Evolutionary conservation across 2,888 invertebrate species (phyloP).

Genomic region (Cheilosia pagana): DNA sequence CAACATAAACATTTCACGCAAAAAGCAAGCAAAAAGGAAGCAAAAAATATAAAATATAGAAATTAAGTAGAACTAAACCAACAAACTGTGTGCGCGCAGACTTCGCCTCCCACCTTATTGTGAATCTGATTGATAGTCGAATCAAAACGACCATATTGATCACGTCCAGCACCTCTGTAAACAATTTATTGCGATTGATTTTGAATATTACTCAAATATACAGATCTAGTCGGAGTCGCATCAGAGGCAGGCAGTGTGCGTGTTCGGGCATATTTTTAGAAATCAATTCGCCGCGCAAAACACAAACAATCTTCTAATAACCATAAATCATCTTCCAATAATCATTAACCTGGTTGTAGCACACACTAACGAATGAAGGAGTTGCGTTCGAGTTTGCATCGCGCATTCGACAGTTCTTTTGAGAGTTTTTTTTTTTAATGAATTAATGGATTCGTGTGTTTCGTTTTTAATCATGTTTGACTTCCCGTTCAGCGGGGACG

Average conservation of each 20-base stretch:
- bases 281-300: slow-evolving; percentile 44
- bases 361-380: slow-evolving; percentile 15
- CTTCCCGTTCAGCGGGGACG: background rate
- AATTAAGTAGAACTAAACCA: background rate
- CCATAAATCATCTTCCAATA: slow-evolving; percentile 66
- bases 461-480: slow-evolving; percentile 11
- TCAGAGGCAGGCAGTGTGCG: background rate
- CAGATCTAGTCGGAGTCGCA: background rate
- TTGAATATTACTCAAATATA: slow-evolving; percentile 23
- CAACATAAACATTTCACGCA: background rate
- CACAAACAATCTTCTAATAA: slow-evolving; percentile 59
- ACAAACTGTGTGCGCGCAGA: background rate
- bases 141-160: slow-evolving; percentile 36
- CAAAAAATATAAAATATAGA: background rate
- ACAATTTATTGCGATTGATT: slow-evolving; percentile 47
- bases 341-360: slow-evolving; percentile 67
- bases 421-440: slow-evolving; percentile 10
- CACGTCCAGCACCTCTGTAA: slow-evolving; percentile 42
- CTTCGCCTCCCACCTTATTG: slow-evolving; percentile 7
- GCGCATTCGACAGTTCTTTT: background rate
- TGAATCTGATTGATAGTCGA: slow-evolving; percentile 40
- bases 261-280: slow-evolving; percentile 33
- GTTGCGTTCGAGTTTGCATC: background rate
- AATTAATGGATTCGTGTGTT: slow-evolving; percentile 18
- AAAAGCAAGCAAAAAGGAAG: background rate